A percentile compares a stretch with the other conserved stretches of the same genome.
phyloP scores from a whole-genome alignment of 2,888 invertebrate species.

The Drosophila prolongata region DNA sequence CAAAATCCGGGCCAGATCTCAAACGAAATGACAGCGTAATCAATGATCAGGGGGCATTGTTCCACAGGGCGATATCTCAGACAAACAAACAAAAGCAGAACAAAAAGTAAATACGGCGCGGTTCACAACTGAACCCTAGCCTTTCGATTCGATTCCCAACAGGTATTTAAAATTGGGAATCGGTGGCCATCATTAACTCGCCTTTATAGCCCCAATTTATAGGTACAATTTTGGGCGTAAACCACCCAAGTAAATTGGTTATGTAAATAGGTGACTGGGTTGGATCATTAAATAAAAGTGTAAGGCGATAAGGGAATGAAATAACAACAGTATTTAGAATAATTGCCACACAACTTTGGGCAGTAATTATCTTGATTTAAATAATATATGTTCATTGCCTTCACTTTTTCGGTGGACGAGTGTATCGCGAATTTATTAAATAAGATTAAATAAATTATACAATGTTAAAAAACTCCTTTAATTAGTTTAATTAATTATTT shows the following conservation, averaged over 20 bases:
- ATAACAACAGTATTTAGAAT: conserved; percentile 1
- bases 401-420: not conserved
- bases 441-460: too few relatives aligned
- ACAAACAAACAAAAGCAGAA: conserved; percentile 10
- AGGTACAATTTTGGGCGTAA: conserved; percentile 2
- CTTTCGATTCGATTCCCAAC: not conserved
- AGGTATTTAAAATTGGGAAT: conserved; percentile 8
- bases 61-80: conserved; percentile 1
- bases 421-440: too few relatives aligned
- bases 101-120: conserved; percentile 16
- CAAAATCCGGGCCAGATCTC: not conserved
- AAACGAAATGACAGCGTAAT: conserved; percentile 5
- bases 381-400: not conserved
- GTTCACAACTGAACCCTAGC: not conserved
- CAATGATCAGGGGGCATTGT: conserved; percentile 26
- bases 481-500: too few relatives aligned
- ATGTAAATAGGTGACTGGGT: conserved; percentile 4
- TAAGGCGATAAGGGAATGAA: conserved; percentile 1
- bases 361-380: conserved; percentile 1
- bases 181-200: conserved; percentile 8
- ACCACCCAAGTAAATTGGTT: conserved; percentile 1
- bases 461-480: too few relatives aligned
- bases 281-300: conserved; percentile 11
- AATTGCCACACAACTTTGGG: not conserved
- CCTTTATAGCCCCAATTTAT: conserved; percentile 9